phyloP scores from a whole-genome alignment of 2,113 vertebrate genomes.

The Talpa occidentalis region DNA sequence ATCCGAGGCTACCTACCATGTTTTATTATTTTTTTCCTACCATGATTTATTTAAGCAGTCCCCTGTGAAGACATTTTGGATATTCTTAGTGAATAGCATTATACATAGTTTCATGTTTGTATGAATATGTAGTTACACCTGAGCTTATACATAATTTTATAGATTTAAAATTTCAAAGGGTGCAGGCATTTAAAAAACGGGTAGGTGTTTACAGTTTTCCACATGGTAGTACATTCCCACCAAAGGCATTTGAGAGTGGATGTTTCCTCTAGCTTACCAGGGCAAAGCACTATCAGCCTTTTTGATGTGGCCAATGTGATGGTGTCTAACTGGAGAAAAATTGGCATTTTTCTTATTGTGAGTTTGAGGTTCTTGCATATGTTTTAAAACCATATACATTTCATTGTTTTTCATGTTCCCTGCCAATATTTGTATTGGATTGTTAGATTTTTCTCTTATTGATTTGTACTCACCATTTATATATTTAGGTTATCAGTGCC shows the following conservation, averaged over 20 bases:
- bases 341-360: slow-evolving; percentile 19
- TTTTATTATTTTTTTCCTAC: background rate
- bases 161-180: background rate
- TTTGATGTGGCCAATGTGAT: background rate
- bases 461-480: slow-evolving; percentile 59
- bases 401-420: slow-evolving; percentile 62
- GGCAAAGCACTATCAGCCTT: background rate
- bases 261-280: background rate
- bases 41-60: background rate
- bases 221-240: background rate
- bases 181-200: background rate
- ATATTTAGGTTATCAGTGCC: slow-evolving; percentile 24
- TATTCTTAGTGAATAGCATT: background rate
- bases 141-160: background rate
- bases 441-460: slow-evolving; percentile 60
- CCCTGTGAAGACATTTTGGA: background rate
- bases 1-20: background rate
- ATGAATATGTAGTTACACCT: background rate
- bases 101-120: background rate
- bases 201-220: background rate
- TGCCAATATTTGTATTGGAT: slow-evolving; percentile 33
- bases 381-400: slow-evolving; percentile 44
- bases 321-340: slow-evolving; percentile 11
- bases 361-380: background rate
- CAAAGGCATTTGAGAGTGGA: background rate